Base-by-base conservation (phyloP, 2,888 invertebrate genomes). In the Drosophila lutescens region DNA sequence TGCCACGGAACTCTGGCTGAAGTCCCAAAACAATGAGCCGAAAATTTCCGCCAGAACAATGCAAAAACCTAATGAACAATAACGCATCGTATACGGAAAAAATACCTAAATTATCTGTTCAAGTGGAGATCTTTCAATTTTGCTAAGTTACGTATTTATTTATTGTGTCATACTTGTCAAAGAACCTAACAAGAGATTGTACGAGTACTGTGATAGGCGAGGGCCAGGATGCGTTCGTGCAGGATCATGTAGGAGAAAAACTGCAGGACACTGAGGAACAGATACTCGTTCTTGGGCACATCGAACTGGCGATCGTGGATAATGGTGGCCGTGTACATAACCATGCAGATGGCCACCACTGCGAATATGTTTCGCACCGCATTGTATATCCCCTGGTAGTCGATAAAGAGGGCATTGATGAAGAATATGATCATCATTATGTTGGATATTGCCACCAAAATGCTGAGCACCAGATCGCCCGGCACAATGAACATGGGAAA, bases 221-320 rank as follows among this genome's bases (percentile, higher is more conserved):
- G 30, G 6, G 56, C 50, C 30, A 82, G 53, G 1, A 86, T 38
- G 1, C 86, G 83, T 34, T 82, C 82, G 3, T 86, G 75, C 2
- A 82, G 38, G 23, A 84, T 81, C 78, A 84, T 86, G 7, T 84
- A 73, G 10, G 74, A 70, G 17, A 84, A 74, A 23, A 84, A 84
- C 7, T 86, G 41, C 6, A 79, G 12, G 1, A 75, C 80, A 50
- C 83, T 84, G 1, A 86, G 73, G n/a, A 73, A 83, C 0, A 85
- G 30, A 53, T 76, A 74, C 47, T 86, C 88, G 15, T 68, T 70
- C 44, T 79, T 76, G 7, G 86, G 78, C 15, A 86, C 81, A 55
- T 76, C 61, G 32, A 77, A 79, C 36, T 86, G 88, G 6, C 88
- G 79, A 17, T 83, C 86, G 10, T 86, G 88, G 20, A 86, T 78